Evolutionary conservation across 2,797 vertebrate genomes (phyloP), one percentile per base, ranked within the genome.

Genomic region (Anabacerthia variegaticeps): DNA sequence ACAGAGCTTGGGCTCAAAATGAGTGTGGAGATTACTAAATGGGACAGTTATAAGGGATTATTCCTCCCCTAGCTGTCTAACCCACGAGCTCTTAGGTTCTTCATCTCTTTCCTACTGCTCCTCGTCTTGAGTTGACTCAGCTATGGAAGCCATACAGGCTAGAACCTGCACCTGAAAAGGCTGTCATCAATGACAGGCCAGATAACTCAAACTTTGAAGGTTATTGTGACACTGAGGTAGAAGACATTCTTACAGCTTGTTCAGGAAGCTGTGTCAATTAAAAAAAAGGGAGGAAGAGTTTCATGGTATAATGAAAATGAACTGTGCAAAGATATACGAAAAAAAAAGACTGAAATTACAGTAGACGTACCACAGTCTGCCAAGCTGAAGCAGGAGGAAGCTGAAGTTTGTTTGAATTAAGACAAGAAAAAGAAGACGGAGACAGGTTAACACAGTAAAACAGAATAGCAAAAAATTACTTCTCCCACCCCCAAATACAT

Each of bases 391-490:
- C 12, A 24, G 23, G 17, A 61, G 41, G 55, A 17, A 39, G 48
- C 34, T 43, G 58, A 80, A 56, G 34, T 24, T 66, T 76, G 26
- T 55, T 27, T 80, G 43, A 81, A 55, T 22, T n/a, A 62, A 51
- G n/a, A 72, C 24, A 68, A 68, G 9, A 9, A 43, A 58, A 77
- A 52, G n/a, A 77, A 77, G 72, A 63, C 54, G 32, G 34, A 83
- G 62, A 69, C 46, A 67, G 51, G 34, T 19, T 79, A 74, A 69
- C 22, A 69, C 4, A 59, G 51, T 49, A 69, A 75, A 90, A 77
- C 0, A 0, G 7, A 77, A 54, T 7, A 73, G 43, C 27, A 63
- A 73, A 67, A 59, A 4, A 0, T 22, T 27, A 32, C 14, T 9
- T 55, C 14, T 12, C 4, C 6, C 3, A 1, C 8, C 7, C 12